Evolutionary conservation across 2,888 invertebrate genomes (phyloP), one percentile per base, ranked within the genome.

Genomic region (Xestoiulus laeticollis): DNA sequence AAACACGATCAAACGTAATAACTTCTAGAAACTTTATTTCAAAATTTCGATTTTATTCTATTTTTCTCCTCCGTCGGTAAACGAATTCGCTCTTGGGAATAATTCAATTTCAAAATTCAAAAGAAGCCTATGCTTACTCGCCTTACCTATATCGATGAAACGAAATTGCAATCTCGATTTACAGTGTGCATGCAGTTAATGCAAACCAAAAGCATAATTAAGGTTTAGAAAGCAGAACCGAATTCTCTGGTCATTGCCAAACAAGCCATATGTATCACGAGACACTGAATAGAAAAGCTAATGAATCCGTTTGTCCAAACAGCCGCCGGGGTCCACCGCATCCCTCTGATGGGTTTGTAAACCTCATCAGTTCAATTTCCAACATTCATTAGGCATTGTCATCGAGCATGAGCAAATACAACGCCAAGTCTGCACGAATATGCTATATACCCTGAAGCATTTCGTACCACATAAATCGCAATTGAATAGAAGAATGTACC

Each of bases 1-100:
- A 68, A 68, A 68, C 68, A 68, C 68, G 22, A 68, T 68, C 68
- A 68, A n/a, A 68, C 68, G 68, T 68, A 68, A 68, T 68, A 68
- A 68, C 26, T 68, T 26, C 22, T 22, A 68, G 68, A 68, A 68
- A 68, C 26, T 68, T 68, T 68, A 68, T 68, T 68, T 26, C 26
- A 19, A 68, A 68, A 68, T 68, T 68, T 68, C 26, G 68, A 68
- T 68, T 68, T 68, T 68, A 43, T 43, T 43, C 43, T 10, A 26
- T 68, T 68, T 68, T 68, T 68, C 68, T 26, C n/a, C 26, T 26
- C 26, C 26, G 22, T 68, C n/a, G 68, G 26, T 68, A 68, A 26
- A 68, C 68, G 68, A 68, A 26, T 68, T 68, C 26, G 22, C 68
- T 68, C 68, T 10, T 26, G 68, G 68, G 68, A 68, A 68, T 68